Percentiles rank a stretch among this genome's conserved stretches.
Evolutionary conservation across 2,797 vertebrate genomes (phyloP).

Genomic region (Pipistrellus pygmaeus): DNA sequence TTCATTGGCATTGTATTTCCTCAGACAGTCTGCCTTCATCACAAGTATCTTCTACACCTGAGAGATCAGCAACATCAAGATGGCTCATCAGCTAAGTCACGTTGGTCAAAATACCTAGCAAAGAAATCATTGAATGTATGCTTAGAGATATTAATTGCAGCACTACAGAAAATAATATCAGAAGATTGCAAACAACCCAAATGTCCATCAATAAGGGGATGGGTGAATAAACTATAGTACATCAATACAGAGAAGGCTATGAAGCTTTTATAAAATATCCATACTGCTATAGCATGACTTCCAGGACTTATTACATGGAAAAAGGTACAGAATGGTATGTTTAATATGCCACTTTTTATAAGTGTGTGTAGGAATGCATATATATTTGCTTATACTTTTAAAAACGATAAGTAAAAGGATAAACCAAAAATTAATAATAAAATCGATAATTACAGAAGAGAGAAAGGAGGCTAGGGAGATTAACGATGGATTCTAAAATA

Average conservation of each 20-base stretch:
- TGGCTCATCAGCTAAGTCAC: conserved; percentile 91
- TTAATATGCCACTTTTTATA: conserved; percentile 1
- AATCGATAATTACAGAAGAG: conserved; percentile 6
- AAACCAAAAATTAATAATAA: conserved; percentile 40
- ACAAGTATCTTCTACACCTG: conserved; percentile 8
- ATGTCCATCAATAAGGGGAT: background rate
- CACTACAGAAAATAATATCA: background rate
- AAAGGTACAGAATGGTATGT: background rate
- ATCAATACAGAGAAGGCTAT: background rate
- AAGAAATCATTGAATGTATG: conserved; percentile 39
- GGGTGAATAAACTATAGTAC: background rate
- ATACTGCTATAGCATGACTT: background rate
- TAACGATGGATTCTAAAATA: background rate
- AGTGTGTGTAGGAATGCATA: background rate
- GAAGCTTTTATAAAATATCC: background rate
- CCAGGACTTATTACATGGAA: background rate
- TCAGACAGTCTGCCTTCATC: background rate
- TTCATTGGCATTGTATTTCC: background rate
- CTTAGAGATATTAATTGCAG: conserved; percentile 32
- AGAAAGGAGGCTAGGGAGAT: conserved; percentile 1
- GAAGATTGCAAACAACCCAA: background rate
- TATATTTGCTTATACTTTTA: background rate
- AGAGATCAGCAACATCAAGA: conserved; percentile 77
- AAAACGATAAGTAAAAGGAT: conserved; percentile 44
- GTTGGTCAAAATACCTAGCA: conserved; percentile 92